Evolutionary conservation across 2,113 vertebrate species (phyloP), one percentile per base, ranked within the genome.

Genomic region (Eudyptes chrysolophus): DNA sequence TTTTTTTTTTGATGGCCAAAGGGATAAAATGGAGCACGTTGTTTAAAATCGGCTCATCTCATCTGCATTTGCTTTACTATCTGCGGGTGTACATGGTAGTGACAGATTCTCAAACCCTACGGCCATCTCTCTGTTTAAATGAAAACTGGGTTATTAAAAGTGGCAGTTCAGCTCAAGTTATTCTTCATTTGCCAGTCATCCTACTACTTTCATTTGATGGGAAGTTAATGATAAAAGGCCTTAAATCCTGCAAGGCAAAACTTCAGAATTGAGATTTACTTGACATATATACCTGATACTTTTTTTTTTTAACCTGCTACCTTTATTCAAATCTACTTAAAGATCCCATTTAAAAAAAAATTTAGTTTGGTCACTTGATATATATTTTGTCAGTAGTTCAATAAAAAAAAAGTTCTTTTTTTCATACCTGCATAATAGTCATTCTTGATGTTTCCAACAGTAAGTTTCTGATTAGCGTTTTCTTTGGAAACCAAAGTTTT

Each of bases 101-200:
- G 81, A 96, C 90, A 97, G 91, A 94, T 96, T 95, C 62, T 84
- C 69, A 91, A 94, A 77, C 78, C 80, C 86, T 90, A 19, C 6
- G 27, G 87, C 61, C 36, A 54, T 87, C 51, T 95, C 65, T 7
- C 72, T 89, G 69, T 57, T 92, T 58, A 85, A 92, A 89, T 84
- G 89, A 64, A 86, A 95, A 94, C 80, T 92, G 85, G 84, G 61
- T 96, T 97, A 98, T 96, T 96, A 64, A 84, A 94, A 82, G 85
- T 93, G 96, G 87, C 95, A 97, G 72, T 94, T 94, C 55, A 92
- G 75, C 88, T 96, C 11, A 25, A 90, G 30, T 93, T 97, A 68
- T 76, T 94, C 84, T 84, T 95, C 51, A 81, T 81, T 92, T 96
- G 80, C 78, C 71, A 90, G 18, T 93, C 84, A 72, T 89, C 26